Percentiles rank a stretch among this genome's conserved stretches.
These are phyloP conservation scores for Prionailurus viverrinus DNA, from an alignment of 2,113 vertebrate genomes.

Conservation along the genomic window DNA sequence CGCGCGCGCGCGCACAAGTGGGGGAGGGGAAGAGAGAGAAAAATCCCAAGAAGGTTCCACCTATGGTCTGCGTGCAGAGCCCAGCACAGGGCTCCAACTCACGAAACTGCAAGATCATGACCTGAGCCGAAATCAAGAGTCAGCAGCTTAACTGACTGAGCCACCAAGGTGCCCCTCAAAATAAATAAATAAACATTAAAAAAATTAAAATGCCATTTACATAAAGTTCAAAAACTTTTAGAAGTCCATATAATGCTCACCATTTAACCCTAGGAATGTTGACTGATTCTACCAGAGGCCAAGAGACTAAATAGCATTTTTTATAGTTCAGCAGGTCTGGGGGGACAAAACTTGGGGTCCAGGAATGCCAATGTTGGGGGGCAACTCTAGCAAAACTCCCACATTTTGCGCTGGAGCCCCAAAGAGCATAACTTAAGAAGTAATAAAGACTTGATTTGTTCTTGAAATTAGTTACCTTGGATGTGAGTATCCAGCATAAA, in stretches of 20 bases:
- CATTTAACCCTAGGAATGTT: background rate
- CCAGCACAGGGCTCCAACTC: no score
- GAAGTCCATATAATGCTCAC: background rate
- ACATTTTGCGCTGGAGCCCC: background rate
- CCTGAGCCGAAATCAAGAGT: no score
- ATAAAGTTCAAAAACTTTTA: background rate
- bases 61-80: no score
- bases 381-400: background rate
- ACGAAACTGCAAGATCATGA: no score
- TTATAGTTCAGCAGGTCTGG: background rate
- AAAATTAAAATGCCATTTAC: background rate
- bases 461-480: background rate
- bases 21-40: no score
- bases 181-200: no score
- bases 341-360: background rate
- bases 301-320: background rate
- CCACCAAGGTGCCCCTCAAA: no score
- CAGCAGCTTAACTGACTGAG: no score
- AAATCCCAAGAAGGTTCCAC: no score
- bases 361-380: background rate
- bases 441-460: background rate
- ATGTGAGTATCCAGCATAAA: background rate
- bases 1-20: rapidly evolving
- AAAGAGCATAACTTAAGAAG: background rate
- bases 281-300: background rate